phyloP scores from a whole-genome alignment of 2,797 vertebrate species.

The Bradypodion ventrale region DNA sequence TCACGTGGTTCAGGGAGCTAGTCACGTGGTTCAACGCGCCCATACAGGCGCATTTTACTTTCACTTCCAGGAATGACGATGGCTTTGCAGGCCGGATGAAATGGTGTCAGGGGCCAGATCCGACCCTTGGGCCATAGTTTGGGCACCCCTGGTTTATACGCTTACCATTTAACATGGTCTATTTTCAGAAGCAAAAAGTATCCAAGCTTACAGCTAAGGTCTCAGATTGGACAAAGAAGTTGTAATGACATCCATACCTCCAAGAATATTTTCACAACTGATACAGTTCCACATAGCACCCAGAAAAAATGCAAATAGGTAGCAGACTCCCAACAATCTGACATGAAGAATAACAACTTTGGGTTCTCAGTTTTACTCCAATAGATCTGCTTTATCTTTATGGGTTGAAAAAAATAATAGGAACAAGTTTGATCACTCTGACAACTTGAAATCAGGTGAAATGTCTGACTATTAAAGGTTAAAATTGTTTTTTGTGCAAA shows the following conservation, averaged over 20 bases:
- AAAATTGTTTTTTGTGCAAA: not conserved
- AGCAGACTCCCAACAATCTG: accelerated
- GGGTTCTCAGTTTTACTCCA: not conserved
- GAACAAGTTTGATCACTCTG: not conserved
- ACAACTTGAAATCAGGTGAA: not conserved
- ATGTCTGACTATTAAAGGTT: not conserved
- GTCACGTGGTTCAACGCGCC: too few relatives aligned
- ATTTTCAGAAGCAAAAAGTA: not conserved
- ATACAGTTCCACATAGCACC: not conserved
- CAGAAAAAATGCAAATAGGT: not conserved
- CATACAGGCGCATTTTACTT: too few relatives aligned
- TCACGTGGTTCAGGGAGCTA: too few relatives aligned
- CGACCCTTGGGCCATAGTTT: too few relatives aligned
- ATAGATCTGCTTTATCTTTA: not conserved
- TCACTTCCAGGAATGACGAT: too few relatives aligned
- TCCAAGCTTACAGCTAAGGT: too few relatives aligned
- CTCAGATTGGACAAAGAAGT: not conserved
- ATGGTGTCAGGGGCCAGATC: too few relatives aligned
- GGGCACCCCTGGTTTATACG: too few relatives aligned
- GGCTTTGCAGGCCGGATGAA: too few relatives aligned
- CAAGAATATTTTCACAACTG: not conserved
- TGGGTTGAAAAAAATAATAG: not conserved
- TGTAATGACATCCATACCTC: not conserved
- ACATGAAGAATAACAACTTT: not conserved
- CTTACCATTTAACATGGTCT: not conserved